Conservation (phyloP, 2,797 vertebrate species). For the Hylomyscus alleni region DNA sequence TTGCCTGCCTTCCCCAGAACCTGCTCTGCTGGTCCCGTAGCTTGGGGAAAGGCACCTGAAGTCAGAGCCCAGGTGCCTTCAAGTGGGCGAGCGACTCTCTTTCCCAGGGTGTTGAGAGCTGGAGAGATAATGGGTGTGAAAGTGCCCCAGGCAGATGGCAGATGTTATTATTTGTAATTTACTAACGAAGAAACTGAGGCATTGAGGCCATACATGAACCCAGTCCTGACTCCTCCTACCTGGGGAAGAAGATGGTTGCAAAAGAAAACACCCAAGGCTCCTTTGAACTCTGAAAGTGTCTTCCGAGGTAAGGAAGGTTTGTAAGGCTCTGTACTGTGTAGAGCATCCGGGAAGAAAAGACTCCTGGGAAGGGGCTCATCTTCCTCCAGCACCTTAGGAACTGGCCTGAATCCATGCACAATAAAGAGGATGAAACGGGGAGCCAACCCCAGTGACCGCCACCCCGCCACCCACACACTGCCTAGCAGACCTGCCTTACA, state of each 20-base stretch:
- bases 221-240: background rate
- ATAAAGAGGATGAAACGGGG: accelerated
- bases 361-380: accelerated
- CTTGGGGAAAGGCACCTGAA: background rate
- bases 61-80: background rate
- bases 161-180: slow-evolving; percentile 12
- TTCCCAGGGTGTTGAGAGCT: background rate
- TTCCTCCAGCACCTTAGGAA: background rate
- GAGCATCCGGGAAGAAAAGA: background rate
- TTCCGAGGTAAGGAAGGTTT: background rate
- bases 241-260: accelerated
- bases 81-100: background rate
- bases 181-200: slow-evolving; percentile 28
- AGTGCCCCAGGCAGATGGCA: background rate
- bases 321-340: background rate
- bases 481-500: background rate
- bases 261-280: accelerated
- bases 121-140: background rate
- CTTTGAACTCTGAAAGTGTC: background rate
- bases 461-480: accelerated
- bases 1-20: background rate
- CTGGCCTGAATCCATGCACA: accelerated
- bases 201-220: accelerated
- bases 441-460: background rate
- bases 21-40: background rate